Evolutionary conservation across 1,140 invertebrate species (phyloP).

Genomic region (Platorchestia sp.): DNA sequence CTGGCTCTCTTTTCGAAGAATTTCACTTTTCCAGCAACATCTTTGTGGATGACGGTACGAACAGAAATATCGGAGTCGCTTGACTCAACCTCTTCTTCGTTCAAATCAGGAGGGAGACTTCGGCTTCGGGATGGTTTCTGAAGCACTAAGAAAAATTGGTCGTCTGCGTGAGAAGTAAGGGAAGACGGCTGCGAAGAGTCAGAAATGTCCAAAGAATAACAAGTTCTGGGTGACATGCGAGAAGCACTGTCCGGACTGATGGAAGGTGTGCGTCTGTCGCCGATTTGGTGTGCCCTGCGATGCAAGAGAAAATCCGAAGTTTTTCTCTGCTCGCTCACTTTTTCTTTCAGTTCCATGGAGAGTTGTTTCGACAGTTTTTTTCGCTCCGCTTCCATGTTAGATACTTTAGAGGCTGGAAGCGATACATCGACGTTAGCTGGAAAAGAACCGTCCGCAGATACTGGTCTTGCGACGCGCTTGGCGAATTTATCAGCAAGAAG

Average conservation of each 20-base stretch:
- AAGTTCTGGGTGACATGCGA: conserved; percentile 73
- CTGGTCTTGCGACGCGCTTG: conserved; percentile 59
- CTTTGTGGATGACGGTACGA: conserved; percentile 72
- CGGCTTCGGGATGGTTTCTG: conserved; percentile 64
- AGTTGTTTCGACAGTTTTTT: conserved; percentile 65
- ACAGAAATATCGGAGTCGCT: conserved; percentile 68
- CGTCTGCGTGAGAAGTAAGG: conserved; percentile 62
- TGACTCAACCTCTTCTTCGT: conserved; percentile 61
- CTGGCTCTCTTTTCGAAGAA: conserved; percentile 79
- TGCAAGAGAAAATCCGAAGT: not conserved
- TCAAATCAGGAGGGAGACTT: conserved; percentile 63
- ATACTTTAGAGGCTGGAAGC: conserved; percentile 54
- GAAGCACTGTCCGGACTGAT: conserved; percentile 65
- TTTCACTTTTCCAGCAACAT: conserved; percentile 81
- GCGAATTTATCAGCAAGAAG: conserved; percentile 61
- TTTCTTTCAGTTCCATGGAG: conserved; percentile 66
- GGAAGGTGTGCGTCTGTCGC: conserved; percentile 57
- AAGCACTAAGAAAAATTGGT: conserved; percentile 65
- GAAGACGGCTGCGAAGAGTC: conserved; percentile 70
- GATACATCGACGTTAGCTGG: conserved; percentile 34
- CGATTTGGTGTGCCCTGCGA: not conserved
- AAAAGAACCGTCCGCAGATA: conserved; percentile 56
- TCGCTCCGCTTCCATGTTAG: conserved; percentile 62
- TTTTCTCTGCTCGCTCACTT: conserved; percentile 60
- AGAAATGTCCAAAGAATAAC: conserved; percentile 74